Conservation (phyloP, 2,797 vertebrate species). For the Pteronotus mesoamericanus region DNA sequence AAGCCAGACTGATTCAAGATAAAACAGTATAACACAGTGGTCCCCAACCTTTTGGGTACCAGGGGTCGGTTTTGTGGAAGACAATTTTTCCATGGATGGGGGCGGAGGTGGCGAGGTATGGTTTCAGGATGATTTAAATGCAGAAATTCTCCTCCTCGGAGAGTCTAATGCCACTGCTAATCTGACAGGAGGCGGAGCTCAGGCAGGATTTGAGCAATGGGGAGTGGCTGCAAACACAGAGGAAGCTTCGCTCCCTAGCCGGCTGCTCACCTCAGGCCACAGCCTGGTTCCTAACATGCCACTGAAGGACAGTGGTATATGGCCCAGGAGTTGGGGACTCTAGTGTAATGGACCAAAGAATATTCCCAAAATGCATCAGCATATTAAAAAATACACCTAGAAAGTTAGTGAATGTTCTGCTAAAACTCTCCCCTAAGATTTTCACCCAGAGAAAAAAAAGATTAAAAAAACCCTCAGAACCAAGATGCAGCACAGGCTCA, state of each 20-base stretch:
- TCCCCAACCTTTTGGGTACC: neutral
- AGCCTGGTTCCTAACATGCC: neutral
- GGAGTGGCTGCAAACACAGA: too few relatives aligned
- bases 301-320: neutral
- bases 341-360: neutral
- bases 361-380: neutral
- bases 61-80: neutral
- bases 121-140: too few relatives aligned
- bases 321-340: neutral
- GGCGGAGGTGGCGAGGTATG: too few relatives aligned
- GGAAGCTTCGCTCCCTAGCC: neutral
- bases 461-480: neutral
- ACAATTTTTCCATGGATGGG: neutral
- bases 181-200: neutral
- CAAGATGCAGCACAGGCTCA: neutral
- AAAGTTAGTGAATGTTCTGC: neutral
- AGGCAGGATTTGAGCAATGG: neutral
- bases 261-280: neutral
- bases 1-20: neutral
- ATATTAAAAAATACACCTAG: neutral
- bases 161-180: too few relatives aligned
- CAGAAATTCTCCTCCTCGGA: too few relatives aligned
- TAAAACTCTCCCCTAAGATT: neutral
- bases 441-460: neutral
- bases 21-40: neutral